These are phyloP conservation scores for Pangasius macronema DNA, from an alignment of 2,797 vertebrate species.

Conservation along the genomic window DNA sequence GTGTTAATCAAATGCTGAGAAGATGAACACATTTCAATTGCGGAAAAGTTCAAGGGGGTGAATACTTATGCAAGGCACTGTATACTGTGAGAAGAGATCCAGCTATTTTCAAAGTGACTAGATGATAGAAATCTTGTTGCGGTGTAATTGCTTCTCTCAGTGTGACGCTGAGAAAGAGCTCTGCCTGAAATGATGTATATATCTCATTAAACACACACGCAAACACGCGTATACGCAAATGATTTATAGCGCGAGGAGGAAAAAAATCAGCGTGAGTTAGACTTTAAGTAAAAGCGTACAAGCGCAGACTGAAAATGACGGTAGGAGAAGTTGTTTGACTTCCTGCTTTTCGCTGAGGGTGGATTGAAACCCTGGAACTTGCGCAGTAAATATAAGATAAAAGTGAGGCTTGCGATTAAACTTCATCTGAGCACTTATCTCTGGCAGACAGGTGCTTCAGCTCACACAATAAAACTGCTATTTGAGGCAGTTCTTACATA, in stretches of 20 bases:
- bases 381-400: slow-evolving; percentile 38
- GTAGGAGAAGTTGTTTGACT: slow-evolving; percentile 5
- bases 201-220: slow-evolving; percentile 37
- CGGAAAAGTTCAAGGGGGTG: background rate
- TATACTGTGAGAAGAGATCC: background rate
- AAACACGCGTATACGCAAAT: slow-evolving; percentile 16
- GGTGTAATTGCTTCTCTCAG: slow-evolving; percentile 28
- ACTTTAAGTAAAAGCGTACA: slow-evolving; percentile 18
- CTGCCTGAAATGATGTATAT: slow-evolving; percentile 33
- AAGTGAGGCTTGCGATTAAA: slow-evolving; percentile 18
- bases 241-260: background rate
- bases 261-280: background rate
- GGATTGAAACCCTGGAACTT: slow-evolving; percentile 32
- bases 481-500: slow-evolving; percentile 44
- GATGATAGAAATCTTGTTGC: slow-evolving; percentile 12
- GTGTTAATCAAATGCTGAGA: background rate
- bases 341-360: slow-evolving; percentile 20
- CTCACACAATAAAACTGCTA: slow-evolving; percentile 50
- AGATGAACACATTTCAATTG: background rate
- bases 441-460: slow-evolving; percentile 46
- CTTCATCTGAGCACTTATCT: slow-evolving; percentile 52
- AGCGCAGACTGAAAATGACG: background rate
- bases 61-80: too few relatives aligned
- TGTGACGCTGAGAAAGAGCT: slow-evolving; percentile 34
- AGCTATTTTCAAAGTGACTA: background rate